Evolutionary conservation across 53 echinoderm and acorn worm genomes (phyloP).

Genomic region (Antedon mediterranea): DNA sequence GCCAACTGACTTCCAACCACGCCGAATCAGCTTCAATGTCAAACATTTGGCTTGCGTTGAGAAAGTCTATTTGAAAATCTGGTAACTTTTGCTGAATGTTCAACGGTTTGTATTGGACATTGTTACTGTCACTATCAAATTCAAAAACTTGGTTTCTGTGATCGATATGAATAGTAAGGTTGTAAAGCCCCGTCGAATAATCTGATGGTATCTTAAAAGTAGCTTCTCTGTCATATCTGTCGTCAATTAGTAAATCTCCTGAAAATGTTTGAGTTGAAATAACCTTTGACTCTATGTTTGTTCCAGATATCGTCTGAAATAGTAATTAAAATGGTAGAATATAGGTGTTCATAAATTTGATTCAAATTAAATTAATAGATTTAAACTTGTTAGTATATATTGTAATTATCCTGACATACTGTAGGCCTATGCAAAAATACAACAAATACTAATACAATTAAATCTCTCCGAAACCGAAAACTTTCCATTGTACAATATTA

Average conservation of each 20-base stretch:
- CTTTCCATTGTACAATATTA: no score
- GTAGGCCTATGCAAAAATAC: no score
- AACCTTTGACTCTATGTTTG: not conserved
- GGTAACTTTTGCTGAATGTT: slow-evolving; percentile 5
- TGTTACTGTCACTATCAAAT: not conserved
- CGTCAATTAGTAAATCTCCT: not conserved
- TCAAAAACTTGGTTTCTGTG: slow-evolving; percentile 8
- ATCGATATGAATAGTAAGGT: slow-evolving; percentile 7
- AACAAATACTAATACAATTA: no score
- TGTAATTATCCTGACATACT: no score
- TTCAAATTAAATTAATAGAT: no score
- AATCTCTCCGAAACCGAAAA: no score
- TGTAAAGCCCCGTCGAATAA: not conserved
- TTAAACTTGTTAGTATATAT: no score
- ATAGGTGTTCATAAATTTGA: no score
- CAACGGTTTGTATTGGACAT: not conserved
- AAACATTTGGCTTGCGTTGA: not conserved
- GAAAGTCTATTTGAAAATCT: not conserved
- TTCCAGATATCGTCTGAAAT: not conserved
- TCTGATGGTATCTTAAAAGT: not conserved
- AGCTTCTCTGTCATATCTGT: not conserved
- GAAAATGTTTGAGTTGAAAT: slow-evolving; percentile 9
- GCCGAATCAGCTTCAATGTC: not conserved
- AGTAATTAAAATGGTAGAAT: no score
- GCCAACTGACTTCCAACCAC: not conserved